These are phyloP conservation scores for Vespertilio murinus DNA, from an alignment of 2,797 vertebrate genomes.

Conservation along the genomic window DNA sequence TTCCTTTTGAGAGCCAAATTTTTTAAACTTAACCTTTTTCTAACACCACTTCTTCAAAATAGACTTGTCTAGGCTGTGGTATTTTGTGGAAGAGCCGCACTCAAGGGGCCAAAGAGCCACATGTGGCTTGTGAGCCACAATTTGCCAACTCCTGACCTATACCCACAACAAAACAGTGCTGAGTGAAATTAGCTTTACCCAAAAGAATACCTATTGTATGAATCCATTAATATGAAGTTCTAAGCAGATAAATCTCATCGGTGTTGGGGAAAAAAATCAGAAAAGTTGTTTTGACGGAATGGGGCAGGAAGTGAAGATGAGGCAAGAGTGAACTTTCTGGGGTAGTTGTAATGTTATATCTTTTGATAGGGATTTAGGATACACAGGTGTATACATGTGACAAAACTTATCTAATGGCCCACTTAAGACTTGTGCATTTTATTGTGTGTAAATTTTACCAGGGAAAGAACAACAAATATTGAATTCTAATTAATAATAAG, in stretches of 20 bases:
- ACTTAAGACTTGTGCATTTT: not conserved
- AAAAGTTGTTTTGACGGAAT: not conserved
- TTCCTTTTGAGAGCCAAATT: too few relatives aligned
- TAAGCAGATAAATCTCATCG: not conserved
- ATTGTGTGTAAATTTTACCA: not conserved
- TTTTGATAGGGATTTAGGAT: not conserved
- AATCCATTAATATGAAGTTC: not conserved
- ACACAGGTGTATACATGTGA: not conserved
- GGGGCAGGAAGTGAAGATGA: not conserved
- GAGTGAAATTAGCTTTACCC: not conserved
- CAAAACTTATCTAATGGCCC: not conserved
- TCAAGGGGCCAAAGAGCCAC: too few relatives aligned
- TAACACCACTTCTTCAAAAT: too few relatives aligned
- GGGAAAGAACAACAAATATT: not conserved
- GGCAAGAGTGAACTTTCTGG: not conserved
- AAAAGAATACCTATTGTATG: not conserved
- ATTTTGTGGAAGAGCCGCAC: too few relatives aligned
- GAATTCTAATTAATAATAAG: not conserved
- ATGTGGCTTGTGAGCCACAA: too few relatives aligned
- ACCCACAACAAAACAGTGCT: not conserved
- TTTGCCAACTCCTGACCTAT: too few relatives aligned
- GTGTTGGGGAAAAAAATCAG: not conserved
- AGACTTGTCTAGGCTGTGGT: too few relatives aligned
- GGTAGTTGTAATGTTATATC: not conserved
- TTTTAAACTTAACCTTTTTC: too few relatives aligned